These are phyloP conservation scores for Chromobotia macracanthus DNA, from an alignment of 2,797 vertebrate species.

Conservation along the genomic window DNA sequence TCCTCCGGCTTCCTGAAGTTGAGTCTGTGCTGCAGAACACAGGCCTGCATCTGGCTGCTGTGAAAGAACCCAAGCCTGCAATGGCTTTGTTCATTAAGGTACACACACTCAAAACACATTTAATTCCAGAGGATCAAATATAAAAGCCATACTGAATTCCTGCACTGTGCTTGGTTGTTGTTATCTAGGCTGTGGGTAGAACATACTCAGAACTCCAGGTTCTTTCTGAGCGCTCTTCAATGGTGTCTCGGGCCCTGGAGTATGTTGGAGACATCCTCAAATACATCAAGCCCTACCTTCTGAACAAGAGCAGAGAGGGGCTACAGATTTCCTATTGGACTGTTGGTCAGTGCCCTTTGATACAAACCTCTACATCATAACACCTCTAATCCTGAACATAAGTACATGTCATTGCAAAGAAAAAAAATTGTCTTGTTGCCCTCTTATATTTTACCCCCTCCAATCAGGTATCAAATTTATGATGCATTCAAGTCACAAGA, in stretches of 20 bases:
- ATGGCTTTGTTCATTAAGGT: slow-evolving; percentile 91
- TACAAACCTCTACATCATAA: not conserved
- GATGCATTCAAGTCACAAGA: no score
- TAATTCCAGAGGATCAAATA: slow-evolving; percentile 4
- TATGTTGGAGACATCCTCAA: slow-evolving; percentile 93
- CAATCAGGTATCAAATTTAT: not conserved
- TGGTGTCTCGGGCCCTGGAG: slow-evolving; percentile 87
- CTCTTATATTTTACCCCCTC: not conserved
- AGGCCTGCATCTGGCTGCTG: slow-evolving; percentile 70
- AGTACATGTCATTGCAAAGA: no score
- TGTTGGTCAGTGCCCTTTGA: slow-evolving; percentile 76
- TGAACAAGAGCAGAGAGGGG: slow-evolving; percentile 86
- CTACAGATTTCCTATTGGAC: slow-evolving; percentile 86
- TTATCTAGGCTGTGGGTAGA: slow-evolving; percentile 83
- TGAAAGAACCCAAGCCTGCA: slow-evolving; percentile 79
- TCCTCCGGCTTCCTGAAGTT: slow-evolving; percentile 89
- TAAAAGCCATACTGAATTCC: not conserved
- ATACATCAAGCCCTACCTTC: slow-evolving; percentile 90
- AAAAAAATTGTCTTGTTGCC: not conserved
- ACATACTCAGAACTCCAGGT: slow-evolving; percentile 83
- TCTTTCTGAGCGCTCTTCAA: slow-evolving; percentile 85
- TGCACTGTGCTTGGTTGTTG: not conserved
- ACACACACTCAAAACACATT: slow-evolving; percentile 6
- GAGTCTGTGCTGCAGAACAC: slow-evolving; percentile 82
- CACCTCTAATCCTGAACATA: no score